A percentile compares a stretch with the other conserved stretches of the same genome.
Evolutionary conservation across 2,888 invertebrate genomes (phyloP).

Genomic region (Orchesellides sinensis): DNA sequence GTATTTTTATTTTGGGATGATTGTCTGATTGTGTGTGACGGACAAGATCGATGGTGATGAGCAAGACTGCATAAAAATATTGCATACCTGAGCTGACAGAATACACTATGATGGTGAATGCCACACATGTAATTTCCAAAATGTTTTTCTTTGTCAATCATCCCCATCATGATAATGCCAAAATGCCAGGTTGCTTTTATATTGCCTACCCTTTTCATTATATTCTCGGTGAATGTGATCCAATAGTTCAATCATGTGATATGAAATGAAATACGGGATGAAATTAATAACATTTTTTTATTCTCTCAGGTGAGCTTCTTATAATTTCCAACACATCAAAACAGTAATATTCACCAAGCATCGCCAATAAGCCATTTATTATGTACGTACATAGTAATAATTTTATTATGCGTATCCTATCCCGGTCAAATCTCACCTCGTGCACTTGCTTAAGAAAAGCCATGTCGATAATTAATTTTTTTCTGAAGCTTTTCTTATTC

Average conservation of each 20-base stretch:
- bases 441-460: constrained; percentile 57
- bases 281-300: constrained; percentile 38
- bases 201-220: constrained; percentile 27
- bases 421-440: constrained; percentile 53
- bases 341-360: not conserved
- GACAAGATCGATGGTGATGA: no score
- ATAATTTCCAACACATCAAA: not conserved
- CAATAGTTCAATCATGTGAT: constrained; percentile 6
- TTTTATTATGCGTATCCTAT: constrained; percentile 21
- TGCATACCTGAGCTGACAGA: no score
- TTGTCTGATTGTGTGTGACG: no score
- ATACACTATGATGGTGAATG: no score
- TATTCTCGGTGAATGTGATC: no score
- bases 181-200: constrained; percentile 13
- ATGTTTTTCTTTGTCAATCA: no score
- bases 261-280: constrained; percentile 27
- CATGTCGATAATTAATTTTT: constrained; percentile 60
- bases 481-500: constrained; percentile 13
- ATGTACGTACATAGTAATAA: no score
- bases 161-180: not conserved
- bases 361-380: no score
- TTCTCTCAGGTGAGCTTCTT: no score
- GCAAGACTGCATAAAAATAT: no score
- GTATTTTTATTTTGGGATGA: no score
- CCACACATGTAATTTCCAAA: no score